These are phyloP conservation scores for Otolemur garnettii DNA, from an alignment of 2,113 vertebrate species.

Conservation along the genomic window DNA sequence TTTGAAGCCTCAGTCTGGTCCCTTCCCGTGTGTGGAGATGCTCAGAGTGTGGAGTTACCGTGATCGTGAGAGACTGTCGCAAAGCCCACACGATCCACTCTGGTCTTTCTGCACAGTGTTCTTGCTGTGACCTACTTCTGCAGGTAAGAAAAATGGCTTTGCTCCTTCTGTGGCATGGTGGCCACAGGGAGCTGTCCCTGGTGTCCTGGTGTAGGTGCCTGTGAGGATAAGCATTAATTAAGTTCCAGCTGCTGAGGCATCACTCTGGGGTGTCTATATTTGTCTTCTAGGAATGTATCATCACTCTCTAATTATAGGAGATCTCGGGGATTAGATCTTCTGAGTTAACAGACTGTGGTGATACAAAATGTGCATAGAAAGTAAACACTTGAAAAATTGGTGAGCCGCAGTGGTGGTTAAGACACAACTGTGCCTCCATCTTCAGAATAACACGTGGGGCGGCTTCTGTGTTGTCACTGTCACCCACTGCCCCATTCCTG, in stretches of 20 bases:
- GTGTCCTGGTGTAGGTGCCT: constrained; percentile 82
- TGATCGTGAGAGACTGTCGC: constrained; percentile 68
- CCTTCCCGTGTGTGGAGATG: constrained; percentile 53
- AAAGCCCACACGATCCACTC: constrained; percentile 77
- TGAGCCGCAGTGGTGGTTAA: neutral
- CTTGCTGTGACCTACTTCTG: constrained; percentile 86
- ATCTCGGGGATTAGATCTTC: constrained; percentile 76
- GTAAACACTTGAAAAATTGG: constrained; percentile 48
- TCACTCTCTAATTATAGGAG: constrained; percentile 84
- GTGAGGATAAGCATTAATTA: constrained; percentile 86
- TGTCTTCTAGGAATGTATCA: constrained; percentile 81
- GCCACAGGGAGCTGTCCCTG: constrained; percentile 78
- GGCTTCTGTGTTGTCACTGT: neutral
- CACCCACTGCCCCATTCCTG: neutral
- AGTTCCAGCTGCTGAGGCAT: constrained; percentile 84
- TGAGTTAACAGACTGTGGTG: constrained; percentile 63
- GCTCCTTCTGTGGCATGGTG: constrained; percentile 81
- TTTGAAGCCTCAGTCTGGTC: neutral
- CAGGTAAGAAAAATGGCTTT: constrained; percentile 87
- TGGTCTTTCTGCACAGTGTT: constrained; percentile 71
- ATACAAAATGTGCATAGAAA: constrained; percentile 56
- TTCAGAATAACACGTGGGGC: neutral
- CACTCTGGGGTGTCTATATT: constrained; percentile 80
- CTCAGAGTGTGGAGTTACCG: constrained; percentile 63
- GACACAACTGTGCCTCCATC: neutral